Evolutionary conservation across 2,113 vertebrate species (phyloP).

Genomic region (Gopherus flavomarginatus): DNA sequence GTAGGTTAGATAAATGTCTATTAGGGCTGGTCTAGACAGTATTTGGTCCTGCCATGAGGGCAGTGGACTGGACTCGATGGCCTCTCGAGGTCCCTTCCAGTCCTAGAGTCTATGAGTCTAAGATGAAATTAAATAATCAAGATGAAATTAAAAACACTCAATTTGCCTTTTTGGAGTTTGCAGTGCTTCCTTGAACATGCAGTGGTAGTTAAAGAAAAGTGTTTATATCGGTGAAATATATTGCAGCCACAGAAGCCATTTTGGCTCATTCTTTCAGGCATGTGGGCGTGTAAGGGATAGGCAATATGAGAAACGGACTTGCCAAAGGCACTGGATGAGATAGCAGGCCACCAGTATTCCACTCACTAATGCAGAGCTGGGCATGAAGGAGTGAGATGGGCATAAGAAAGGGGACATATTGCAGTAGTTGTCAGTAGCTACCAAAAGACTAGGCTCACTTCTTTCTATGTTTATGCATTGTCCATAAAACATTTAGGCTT

Average conservation of each 20-base stretch:
- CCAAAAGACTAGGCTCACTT: not conserved
- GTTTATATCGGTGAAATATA: not conserved
- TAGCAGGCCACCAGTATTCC: not conserved
- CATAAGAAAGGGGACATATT: not conserved
- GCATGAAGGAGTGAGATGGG: not conserved
- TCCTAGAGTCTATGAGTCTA: too few relatives aligned
- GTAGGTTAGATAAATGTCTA: too few relatives aligned
- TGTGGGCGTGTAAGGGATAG: not conserved
- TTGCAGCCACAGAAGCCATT: not conserved
- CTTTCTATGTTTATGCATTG: not conserved
- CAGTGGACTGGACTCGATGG: too few relatives aligned
- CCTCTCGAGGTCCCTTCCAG: too few relatives aligned
- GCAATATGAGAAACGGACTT: not conserved
- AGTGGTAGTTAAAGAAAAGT: not conserved
- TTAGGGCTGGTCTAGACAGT: too few relatives aligned
- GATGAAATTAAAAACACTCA: not conserved
- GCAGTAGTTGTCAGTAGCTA: not conserved
- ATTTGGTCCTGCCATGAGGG: too few relatives aligned
- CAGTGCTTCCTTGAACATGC: not conserved
- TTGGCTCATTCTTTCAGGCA: not conserved
- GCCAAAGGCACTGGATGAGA: not conserved
- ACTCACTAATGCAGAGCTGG: not conserved
- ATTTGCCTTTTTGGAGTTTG: not conserved
- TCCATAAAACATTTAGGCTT: not conserved
- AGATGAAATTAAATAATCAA: not conserved